Evolutionary conservation across 2,888 invertebrate species (phyloP).

Genomic region (Lamellibrachia columna): DNA sequence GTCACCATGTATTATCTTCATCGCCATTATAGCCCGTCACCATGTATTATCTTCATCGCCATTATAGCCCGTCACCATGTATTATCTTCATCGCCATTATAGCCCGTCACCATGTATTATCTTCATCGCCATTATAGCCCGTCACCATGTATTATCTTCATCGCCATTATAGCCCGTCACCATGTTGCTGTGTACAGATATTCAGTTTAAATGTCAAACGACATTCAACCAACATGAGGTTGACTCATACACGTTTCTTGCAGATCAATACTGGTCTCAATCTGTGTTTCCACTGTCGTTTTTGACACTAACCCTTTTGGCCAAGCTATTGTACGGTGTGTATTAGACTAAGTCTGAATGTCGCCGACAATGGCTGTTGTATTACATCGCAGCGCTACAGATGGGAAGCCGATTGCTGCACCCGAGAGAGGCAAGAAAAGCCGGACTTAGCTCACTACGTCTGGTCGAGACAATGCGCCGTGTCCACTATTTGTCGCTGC

Average conservation of each 20-base stretch:
- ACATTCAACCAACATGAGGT: background rate
- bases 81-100: no score
- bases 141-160: no score
- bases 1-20: background rate
- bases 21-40: background rate
- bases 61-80: background rate
- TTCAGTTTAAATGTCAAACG: background rate
- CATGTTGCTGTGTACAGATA: background rate
- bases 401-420: background rate
- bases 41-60: no score
- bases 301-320: background rate
- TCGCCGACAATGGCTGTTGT: background rate
- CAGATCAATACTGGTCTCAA: background rate
- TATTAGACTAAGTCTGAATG: background rate
- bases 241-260: background rate
- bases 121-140: no score
- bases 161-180: background rate
- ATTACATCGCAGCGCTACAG: background rate
- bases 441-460: background rate
- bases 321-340: background rate
- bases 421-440: background rate
- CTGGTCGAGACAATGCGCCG: background rate
- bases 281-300: background rate
- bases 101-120: no score
- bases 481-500: background rate